phyloP scores from a whole-genome alignment of 2,113 vertebrate species.

The Bos indicus region DNA sequence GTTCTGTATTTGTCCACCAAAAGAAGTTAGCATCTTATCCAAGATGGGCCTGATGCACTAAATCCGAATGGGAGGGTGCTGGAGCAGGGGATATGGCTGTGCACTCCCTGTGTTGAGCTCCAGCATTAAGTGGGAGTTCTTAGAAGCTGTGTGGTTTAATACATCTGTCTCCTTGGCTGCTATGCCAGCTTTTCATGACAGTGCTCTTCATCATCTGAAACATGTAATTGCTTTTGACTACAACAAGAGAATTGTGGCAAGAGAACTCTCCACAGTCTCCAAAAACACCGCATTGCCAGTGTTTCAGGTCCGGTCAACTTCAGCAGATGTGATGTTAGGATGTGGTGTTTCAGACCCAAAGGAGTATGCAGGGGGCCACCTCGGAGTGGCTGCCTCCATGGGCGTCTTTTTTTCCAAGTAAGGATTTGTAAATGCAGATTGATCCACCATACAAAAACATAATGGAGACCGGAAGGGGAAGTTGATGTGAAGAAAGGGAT shows the following conservation, averaged over 20 bases:
- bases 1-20: not conserved
- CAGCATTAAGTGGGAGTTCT: not conserved
- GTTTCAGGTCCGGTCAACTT: not conserved
- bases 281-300: not conserved
- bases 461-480: not conserved
- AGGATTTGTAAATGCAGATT: not conserved
- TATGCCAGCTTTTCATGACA: not conserved
- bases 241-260: conserved; percentile 8
- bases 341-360: not conserved
- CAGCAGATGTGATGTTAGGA: not conserved
- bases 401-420: not conserved
- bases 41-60: rapidly evolving
- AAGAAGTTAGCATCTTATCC: not conserved
- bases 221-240: conserved; percentile 38
- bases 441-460: not conserved
- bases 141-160: not conserved
- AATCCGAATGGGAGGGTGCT: rapidly evolving
- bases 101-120: not conserved
- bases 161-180: conserved; percentile 29
- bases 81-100: not conserved
- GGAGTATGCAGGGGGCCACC: rapidly evolving
- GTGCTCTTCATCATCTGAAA: conserved; percentile 45
- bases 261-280: not conserved
- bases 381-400: not conserved
- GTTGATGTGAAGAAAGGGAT: not conserved